These are phyloP conservation scores for Heliconius eleuchia DNA, from an alignment of 1,140 invertebrate species.

Conservation along the genomic window DNA sequence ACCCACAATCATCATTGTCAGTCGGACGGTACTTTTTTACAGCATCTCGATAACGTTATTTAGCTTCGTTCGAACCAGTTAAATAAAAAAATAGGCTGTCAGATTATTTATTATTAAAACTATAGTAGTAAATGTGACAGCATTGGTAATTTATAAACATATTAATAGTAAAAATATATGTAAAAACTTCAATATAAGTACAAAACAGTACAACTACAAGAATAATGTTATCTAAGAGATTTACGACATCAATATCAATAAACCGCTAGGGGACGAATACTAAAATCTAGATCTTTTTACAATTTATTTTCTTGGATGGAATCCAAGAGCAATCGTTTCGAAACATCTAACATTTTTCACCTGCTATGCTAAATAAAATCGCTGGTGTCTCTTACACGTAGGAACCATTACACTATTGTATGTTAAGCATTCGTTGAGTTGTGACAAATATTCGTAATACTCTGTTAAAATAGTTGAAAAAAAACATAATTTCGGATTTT, in stretches of 20 bases:
- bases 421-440: not conserved
- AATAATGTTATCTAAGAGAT: not conserved
- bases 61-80: no score
- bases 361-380: not conserved
- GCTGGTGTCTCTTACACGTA: not conserved
- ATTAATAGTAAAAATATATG: no score
- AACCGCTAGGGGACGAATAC: not conserved
- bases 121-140: no score
- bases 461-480: no score
- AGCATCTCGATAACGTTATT: no score
- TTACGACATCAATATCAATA: slow-evolving; percentile 3
- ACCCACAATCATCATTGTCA: no score
- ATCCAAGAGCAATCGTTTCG: slow-evolving; percentile 2
- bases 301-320: slow-evolving; percentile 1
- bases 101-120: no score
- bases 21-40: no score
- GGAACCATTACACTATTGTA: not conserved
- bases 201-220: not conserved
- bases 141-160: no score
- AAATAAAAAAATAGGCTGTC: no score
- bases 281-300: slow-evolving; percentile 3
- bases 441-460: no score
- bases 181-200: not conserved
- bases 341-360: not conserved
- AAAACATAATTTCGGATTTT: no score